Conservation (phyloP, 2,888 invertebrate species). For the Agrochola litura region DNA sequence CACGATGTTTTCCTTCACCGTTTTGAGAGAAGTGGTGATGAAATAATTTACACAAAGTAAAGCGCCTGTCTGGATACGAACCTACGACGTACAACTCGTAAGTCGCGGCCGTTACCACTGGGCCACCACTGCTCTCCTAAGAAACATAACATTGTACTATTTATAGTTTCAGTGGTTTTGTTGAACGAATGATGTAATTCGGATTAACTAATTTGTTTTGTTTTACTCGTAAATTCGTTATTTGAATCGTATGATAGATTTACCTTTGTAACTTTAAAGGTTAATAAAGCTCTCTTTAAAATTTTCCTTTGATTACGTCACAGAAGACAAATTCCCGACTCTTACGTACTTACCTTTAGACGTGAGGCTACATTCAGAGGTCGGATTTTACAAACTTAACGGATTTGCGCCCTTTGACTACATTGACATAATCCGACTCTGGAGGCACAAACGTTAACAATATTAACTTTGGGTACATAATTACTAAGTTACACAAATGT, state of each 20-base stretch:
- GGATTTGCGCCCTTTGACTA: conserved; percentile 34
- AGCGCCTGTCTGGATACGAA: no score
- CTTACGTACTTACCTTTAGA: background rate
- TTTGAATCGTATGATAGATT: background rate
- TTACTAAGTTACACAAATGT: background rate
- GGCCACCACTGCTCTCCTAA: no score
- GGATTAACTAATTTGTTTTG: background rate
- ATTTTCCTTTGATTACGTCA: conserved; percentile 5
- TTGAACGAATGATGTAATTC: background rate
- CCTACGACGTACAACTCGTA: no score
- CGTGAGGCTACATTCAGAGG: conserved; percentile 34
- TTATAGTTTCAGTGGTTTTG: background rate
- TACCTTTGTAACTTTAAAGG: background rate
- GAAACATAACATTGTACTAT: background rate
- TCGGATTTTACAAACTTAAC: conserved; percentile 30
- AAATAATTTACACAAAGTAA: no score
- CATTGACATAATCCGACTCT: conserved; percentile 14
- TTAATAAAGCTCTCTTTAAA: background rate
- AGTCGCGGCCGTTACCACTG: no score
- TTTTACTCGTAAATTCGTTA: background rate
- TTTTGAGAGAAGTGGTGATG: no score
- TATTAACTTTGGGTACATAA: background rate
- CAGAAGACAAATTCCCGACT: background rate
- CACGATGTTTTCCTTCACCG: no score
- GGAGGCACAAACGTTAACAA: conserved; percentile 19